Conservation (phyloP, 2,888 invertebrate species). For the Melieria picta region DNA sequence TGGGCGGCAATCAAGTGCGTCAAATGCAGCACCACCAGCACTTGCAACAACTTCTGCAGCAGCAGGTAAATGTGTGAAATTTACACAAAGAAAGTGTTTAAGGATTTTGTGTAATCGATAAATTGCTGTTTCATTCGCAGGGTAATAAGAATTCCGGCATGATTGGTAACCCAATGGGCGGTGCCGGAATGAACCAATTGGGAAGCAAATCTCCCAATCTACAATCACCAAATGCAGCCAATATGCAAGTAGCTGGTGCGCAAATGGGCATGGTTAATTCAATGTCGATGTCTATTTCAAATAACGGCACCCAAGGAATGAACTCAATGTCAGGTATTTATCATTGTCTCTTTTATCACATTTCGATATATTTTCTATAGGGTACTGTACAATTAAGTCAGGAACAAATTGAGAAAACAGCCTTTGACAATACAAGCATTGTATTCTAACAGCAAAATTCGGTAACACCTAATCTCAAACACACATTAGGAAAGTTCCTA, state of each 20-base stretch:
- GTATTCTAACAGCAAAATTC: too few species aligned
- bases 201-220: conserved; percentile 86
- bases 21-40: conserved; percentile 70
- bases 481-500: too few species aligned
- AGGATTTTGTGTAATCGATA: not conserved
- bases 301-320: conserved; percentile 78
- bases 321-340: conserved; percentile 75
- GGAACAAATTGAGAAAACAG: not conserved
- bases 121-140: conserved; percentile 42
- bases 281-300: conserved; percentile 79
- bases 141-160: conserved; percentile 61
- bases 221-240: conserved; percentile 86
- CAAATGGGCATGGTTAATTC: conserved; percentile 76
- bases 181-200: conserved; percentile 74
- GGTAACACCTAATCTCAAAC: too few species aligned
- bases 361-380: not conserved
- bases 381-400: not conserved
- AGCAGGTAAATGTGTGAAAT: conserved; percentile 57
- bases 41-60: conserved; percentile 76
- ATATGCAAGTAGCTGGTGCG: conserved; percentile 72
- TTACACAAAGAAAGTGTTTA: conserved; percentile 2
- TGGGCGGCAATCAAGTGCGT: conserved; percentile 69
- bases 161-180: conserved; percentile 70
- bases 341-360: not conserved
- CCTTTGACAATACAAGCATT: not conserved